Base-by-base conservation (phyloP, 2,888 invertebrate species). In the Micoletzkya japonica region DNA sequence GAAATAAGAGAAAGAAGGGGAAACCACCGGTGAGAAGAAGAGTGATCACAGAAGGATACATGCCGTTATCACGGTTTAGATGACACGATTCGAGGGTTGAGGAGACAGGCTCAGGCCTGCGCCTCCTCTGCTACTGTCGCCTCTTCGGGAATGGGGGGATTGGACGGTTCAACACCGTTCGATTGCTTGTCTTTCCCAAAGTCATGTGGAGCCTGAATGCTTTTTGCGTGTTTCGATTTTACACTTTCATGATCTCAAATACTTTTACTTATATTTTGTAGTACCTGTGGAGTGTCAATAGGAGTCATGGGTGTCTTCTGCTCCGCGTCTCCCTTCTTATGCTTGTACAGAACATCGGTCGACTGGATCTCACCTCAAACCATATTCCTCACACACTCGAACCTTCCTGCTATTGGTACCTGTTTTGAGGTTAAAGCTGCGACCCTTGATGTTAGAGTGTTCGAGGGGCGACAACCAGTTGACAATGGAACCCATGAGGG, bases 401-500 rank as follows among this genome's bases (percentile, higher is more conserved):
- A 24, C 17, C 26, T 4, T 4, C 32, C 4, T 36, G 20, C 6
- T 26, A 39, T 32, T 4, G 30, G 70, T 28, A 89, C 85, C 89
- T 79, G 87, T 88, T 44, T 86, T 85, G 49, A 94, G 88, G 87
- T 93, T 92, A 75, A 94, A 89, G 87, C 91, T 93, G 84, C 93
- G 89, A 60, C 81, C 95, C 86, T 90, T 91, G 78, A 91, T 92
- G 78, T 91, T 78, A 37, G 81, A 92, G 7, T 90, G 88, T 78
- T 92, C 91, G 4, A 92, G 90, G 10, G 95, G 96, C 61, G 93
- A 92, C 92, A 93, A 95, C 96, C 96, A 97, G 88, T 94, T 94
- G 64, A 95, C 91, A 70, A 97, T 90, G 30, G 93, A 91, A 0
- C 95, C 93, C 71, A 97, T 93, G 2, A 96, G 92, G 0, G 96